Conservation (phyloP, 2,888 invertebrate genomes). For the Drosophila mulleri region DNA sequence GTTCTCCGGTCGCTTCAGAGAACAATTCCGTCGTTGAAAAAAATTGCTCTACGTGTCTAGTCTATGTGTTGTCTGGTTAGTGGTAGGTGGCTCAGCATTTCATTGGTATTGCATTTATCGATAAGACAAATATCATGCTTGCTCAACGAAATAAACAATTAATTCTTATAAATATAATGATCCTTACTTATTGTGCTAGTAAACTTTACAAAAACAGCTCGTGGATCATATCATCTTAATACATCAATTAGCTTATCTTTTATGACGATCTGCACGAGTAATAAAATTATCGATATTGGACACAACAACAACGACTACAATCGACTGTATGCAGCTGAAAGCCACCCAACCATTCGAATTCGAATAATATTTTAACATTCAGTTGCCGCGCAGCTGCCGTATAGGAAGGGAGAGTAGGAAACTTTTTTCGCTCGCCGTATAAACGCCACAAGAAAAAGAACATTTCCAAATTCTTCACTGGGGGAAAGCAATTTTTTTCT, state of each 20-base stretch:
- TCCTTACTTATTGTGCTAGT: too few relatives aligned
- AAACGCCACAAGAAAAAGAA: constrained; percentile 67
- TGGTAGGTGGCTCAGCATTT: constrained; percentile 23
- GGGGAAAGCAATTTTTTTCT: constrained; percentile 75
- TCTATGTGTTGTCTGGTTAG: too few relatives aligned
- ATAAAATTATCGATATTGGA: constrained; percentile 41
- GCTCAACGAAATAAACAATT: background rate
- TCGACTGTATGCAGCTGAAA: constrained; percentile 44
- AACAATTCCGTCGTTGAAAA: too few relatives aligned
- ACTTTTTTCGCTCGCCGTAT: constrained; percentile 61
- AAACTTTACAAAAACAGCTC: background rate
- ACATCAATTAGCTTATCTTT: background rate
- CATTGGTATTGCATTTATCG: constrained; percentile 19
- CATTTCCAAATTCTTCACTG: constrained; percentile 70
- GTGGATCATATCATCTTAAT: too few relatives aligned
- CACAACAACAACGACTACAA: constrained; percentile 21
- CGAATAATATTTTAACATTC: constrained; percentile 63
- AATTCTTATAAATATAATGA: background rate
- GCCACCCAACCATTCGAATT: constrained; percentile 55
- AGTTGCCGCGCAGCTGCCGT: constrained; percentile 77
- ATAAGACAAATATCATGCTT: constrained; percentile 9
- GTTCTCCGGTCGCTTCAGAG: too few relatives aligned
- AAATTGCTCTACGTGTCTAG: too few relatives aligned
- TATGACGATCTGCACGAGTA: background rate
- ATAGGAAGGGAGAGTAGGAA: constrained; percentile 66